Conservation (phyloP, 2,113 vertebrate genomes). For the Gymnorhina tibicen region DNA sequence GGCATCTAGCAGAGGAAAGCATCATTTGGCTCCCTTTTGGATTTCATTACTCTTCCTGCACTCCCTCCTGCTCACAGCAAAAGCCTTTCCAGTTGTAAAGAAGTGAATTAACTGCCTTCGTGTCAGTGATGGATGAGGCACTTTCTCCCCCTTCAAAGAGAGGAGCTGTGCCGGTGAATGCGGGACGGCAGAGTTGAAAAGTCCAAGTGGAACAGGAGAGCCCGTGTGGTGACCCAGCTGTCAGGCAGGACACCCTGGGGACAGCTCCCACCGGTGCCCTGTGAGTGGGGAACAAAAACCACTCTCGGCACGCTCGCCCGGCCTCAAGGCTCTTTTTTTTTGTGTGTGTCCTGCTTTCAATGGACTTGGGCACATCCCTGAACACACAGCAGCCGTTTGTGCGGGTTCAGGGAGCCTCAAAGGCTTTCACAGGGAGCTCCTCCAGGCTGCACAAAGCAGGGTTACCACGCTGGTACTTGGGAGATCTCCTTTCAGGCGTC, state of each 20-base stretch:
- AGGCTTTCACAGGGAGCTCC: conserved; percentile 50
- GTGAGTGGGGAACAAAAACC: conserved; percentile 81
- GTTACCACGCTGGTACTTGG: conserved; percentile 36
- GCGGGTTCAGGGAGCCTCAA: conserved; percentile 69
- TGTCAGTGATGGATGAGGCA: conserved; percentile 84
- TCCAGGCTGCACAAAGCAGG: conserved; percentile 55
- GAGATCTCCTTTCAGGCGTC: conserved; percentile 71
- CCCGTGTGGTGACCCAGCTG: conserved; percentile 76
- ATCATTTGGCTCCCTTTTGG: conserved; percentile 50
- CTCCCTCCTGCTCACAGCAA: conserved; percentile 39
- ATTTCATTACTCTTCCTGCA: conserved; percentile 37
- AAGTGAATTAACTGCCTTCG: conserved; percentile 55
- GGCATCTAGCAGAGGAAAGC: conserved; percentile 2
- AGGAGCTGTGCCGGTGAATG: conserved; percentile 31
- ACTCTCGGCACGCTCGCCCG: conserved; percentile 69
- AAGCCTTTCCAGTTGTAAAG: conserved; percentile 64
- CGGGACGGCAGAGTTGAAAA: conserved; percentile 61
- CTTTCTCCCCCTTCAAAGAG: conserved; percentile 76
- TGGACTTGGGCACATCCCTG: conserved; percentile 79
- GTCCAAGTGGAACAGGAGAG: conserved; percentile 61
- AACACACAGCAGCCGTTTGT: conserved; percentile 61
- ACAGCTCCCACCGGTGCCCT: conserved; percentile 78
- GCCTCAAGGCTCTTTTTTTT: conserved; percentile 70
- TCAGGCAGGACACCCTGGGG: conserved; percentile 66
- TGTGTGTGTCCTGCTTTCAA: conserved; percentile 63